A percentile compares a stretch with the other conserved stretches of the same genome.
phyloP scores from a whole-genome alignment of 2,888 invertebrate genomes.

The Lasioglossum calceatum region DNA sequence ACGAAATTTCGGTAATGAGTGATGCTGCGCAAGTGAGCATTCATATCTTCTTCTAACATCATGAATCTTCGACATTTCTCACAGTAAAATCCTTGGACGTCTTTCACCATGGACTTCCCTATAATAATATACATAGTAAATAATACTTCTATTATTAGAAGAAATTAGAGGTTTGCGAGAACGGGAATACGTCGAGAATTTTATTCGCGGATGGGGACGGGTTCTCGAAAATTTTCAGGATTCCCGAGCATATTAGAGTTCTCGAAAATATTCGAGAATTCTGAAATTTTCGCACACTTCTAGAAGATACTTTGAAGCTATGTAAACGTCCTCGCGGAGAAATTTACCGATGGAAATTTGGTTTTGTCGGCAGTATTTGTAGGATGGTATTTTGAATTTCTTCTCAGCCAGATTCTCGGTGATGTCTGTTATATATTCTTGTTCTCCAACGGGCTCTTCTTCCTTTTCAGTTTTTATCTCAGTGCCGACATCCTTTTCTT shows the following conservation, averaged over 20 bases:
- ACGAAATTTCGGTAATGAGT: slow-evolving; percentile 82
- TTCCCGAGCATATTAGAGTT: no score
- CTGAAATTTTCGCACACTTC: no score
- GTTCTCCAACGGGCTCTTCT: slow-evolving; percentile 75
- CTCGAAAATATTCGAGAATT: no score
- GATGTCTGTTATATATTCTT: slow-evolving; percentile 80
- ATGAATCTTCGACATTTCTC: slow-evolving; percentile 83
- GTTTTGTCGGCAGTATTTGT: slow-evolving; percentile 81
- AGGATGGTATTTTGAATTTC: slow-evolving; percentile 80
- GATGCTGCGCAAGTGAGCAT: slow-evolving; percentile 80
- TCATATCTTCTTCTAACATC: slow-evolving; percentile 81
- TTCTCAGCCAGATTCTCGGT: slow-evolving; percentile 75
- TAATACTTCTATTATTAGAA: background rate
- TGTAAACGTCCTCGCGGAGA: background rate
- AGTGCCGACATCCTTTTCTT: slow-evolving; percentile 83
- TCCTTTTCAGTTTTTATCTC: slow-evolving; percentile 82
- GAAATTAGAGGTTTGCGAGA: no score
- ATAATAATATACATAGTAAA: background rate
- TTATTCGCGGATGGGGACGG: no score
- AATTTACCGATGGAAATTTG: slow-evolving; percentile 77
- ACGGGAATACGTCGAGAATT: background rate
- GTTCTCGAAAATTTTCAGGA: background rate
- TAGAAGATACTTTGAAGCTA: no score
- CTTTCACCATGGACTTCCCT: slow-evolving; percentile 82
- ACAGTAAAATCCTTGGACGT: slow-evolving; percentile 81